Evolutionary conservation across 1,140 invertebrate species (phyloP).

Genomic region (Lucilia cuprina): DNA sequence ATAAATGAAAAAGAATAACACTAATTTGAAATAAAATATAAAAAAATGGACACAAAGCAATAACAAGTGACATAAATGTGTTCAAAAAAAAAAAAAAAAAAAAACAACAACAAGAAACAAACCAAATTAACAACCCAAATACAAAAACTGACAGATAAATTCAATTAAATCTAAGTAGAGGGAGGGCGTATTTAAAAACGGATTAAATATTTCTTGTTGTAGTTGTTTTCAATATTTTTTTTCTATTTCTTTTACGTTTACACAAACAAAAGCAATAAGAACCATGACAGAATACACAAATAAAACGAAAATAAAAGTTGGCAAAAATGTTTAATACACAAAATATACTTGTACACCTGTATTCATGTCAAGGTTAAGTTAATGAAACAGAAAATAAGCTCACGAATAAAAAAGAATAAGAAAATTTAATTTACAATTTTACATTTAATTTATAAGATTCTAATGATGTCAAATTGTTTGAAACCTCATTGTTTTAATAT

Average conservation of each 20-base stretch:
- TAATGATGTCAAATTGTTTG: no score
- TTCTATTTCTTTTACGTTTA: no score
- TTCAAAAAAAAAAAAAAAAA: background rate
- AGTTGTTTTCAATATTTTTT: background rate
- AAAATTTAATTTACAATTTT: no score
- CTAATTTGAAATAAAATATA: no score
- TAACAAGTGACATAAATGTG: background rate
- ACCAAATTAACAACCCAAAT: background rate
- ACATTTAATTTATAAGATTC: no score
- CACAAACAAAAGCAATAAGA: background rate
- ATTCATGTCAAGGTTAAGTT: slow-evolving; percentile 21
- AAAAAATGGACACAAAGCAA: no score
- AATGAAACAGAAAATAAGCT: background rate
- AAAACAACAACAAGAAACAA: no score
- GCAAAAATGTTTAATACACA: background rate
- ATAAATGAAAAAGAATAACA: background rate
- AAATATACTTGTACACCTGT: background rate
- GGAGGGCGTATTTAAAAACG: background rate
- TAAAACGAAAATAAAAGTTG: background rate
- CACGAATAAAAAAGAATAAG: background rate
- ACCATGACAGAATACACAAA: background rate
- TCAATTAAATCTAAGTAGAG: background rate
- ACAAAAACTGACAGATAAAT: background rate
- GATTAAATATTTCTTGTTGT: background rate
- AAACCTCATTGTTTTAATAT: no score